Evolutionary conservation across 2,113 vertebrate species (phyloP).

Genomic region (Grammomys surdaster): DNA sequence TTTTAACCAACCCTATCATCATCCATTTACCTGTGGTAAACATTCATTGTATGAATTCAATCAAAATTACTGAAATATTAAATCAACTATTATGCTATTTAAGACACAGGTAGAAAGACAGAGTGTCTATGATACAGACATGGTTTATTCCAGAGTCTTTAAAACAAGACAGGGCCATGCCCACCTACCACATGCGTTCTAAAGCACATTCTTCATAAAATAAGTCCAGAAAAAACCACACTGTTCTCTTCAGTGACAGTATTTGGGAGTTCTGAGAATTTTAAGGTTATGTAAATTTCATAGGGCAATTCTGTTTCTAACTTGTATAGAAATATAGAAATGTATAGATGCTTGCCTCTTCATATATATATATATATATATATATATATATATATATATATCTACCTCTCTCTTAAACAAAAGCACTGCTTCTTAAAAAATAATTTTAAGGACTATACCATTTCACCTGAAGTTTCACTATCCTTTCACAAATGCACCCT

Average conservation of each 20-base stretch:
- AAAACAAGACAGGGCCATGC: background rate
- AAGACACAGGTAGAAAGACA: background rate
- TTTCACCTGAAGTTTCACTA: background rate
- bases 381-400: too few relatives aligned
- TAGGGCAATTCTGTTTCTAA: background rate
- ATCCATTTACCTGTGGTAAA: fast-evolving
- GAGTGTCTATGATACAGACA: background rate
- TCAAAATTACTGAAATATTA: constrained; percentile 4
- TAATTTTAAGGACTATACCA: background rate
- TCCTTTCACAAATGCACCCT: background rate
- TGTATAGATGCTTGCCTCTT: background rate
- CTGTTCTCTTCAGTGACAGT: background rate
- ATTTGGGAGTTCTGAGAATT: background rate
- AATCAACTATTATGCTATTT: background rate
- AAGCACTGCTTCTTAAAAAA: background rate
- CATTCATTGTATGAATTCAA: background rate
- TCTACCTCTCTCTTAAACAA: background rate
- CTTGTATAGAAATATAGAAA: background rate
- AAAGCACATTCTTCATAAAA: background rate
- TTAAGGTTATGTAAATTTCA: fast-evolving
- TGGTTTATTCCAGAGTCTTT: background rate
- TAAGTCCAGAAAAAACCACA: background rate
- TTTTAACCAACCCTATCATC: background rate
- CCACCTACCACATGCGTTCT: background rate
- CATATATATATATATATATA: too few relatives aligned